These are phyloP conservation scores for Epinephelus lanceolatus DNA, from an alignment of 2,113 vertebrate genomes.

Conservation along the genomic window DNA sequence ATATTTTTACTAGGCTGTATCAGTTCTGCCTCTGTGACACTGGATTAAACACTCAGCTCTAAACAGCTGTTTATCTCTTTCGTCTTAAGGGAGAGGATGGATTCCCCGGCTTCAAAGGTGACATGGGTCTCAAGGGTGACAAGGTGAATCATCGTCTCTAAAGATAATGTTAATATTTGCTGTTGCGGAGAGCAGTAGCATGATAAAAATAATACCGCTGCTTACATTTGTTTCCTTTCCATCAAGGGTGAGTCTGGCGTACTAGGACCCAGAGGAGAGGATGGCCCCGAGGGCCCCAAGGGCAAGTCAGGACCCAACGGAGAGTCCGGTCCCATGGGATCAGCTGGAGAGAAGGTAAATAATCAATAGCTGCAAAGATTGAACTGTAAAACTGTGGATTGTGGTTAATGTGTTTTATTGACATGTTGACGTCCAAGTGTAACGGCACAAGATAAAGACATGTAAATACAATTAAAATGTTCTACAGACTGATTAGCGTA, in stretches of 20 bases:
- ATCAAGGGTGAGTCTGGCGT: constrained; percentile 92
- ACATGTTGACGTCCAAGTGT: neutral
- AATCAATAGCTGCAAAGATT: neutral
- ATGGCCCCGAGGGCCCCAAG: constrained; percentile 97
- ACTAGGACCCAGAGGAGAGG: constrained; percentile 91
- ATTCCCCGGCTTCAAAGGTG: constrained; percentile 98
- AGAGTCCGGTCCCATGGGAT: constrained; percentile 90
- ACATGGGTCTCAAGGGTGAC: constrained; percentile 98
- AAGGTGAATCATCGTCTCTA: constrained; percentile 85
- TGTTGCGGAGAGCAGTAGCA: neutral
- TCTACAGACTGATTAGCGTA: neutral
- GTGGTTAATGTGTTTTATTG: constrained; percentile 3
- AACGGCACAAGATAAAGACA: neutral
- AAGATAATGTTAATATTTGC: neutral
- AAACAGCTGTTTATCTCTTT: constrained; percentile 21
- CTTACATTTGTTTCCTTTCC: constrained; percentile 3
- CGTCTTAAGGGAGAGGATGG: constrained; percentile 95
- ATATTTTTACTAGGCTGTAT: neutral
- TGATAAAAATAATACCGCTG: neutral
- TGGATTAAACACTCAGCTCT: neutral
- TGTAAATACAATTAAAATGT: neutral
- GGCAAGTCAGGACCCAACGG: constrained; percentile 93
- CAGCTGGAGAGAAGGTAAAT: constrained; percentile 94
- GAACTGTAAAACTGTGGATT: neutral
- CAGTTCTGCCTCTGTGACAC: neutral